A percentile compares a stretch with the other conserved stretches of the same genome.
phyloP scores from a whole-genome alignment of 2,888 invertebrate genomes.

The Embidobia sp. region DNA sequence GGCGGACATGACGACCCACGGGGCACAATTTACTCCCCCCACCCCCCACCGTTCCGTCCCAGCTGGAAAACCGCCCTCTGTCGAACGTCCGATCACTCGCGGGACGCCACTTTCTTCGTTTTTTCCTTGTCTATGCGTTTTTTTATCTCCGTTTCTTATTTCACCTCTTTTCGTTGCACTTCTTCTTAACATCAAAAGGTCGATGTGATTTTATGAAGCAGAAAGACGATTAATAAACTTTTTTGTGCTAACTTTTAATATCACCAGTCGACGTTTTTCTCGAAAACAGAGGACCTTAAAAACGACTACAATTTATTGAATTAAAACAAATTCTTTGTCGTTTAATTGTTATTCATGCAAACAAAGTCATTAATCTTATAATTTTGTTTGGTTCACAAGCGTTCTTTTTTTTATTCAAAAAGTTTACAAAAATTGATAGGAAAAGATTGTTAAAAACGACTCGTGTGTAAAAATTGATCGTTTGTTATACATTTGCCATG shows the following conservation, averaged over 20 bases:
- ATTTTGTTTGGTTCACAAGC: too few relatives aligned
- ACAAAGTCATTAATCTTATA: too few relatives aligned
- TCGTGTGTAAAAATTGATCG: too few relatives aligned
- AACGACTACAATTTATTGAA: too few relatives aligned
- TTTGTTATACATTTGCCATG: too few relatives aligned
- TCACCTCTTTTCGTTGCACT: neutral
- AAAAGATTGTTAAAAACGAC: too few relatives aligned
- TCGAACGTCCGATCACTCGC: slow-evolving; percentile 1
- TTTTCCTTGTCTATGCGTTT: neutral
- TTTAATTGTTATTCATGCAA: too few relatives aligned
- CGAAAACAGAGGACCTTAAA: neutral
- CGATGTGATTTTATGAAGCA: neutral
- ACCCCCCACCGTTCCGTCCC: neutral
- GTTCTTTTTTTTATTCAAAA: too few relatives aligned
- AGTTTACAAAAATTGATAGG: too few relatives aligned
- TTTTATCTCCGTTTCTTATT: neutral
- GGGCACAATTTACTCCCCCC: slow-evolving; percentile 18
- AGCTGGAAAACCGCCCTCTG: slow-evolving; percentile 12
- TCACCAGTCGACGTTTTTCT: too few relatives aligned
- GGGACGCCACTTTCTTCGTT: neutral
- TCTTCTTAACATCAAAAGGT: neutral
- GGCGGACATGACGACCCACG: slow-evolving; percentile 42
- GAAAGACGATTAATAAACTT: neutral
- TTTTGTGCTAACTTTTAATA: neutral
- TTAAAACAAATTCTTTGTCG: too few relatives aligned